A percentile compares a stretch with the other conserved stretches of the same genome.
These are phyloP conservation scores for Protodeltote pygarga DNA, from an alignment of 2,888 invertebrate species.

Conservation along the genomic window DNA sequence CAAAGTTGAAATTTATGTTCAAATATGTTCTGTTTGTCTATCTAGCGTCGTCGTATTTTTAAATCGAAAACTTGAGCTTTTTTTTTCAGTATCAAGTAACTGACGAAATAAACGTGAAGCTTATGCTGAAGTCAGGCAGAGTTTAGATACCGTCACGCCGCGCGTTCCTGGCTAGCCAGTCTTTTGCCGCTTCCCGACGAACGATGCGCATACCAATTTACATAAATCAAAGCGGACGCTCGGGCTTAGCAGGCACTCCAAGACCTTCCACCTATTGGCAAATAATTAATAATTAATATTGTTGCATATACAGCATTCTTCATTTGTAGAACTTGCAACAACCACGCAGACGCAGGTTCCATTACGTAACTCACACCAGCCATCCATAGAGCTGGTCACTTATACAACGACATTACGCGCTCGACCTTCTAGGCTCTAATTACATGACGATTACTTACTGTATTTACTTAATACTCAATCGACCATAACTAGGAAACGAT, in stretches of 20 bases:
- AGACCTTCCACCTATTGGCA: conserved; percentile 60
- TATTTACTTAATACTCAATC: conserved; percentile 42
- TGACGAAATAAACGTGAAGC: conserved; percentile 40
- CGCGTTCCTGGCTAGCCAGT: conserved; percentile 47
- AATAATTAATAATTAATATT: conserved; percentile 62
- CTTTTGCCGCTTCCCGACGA: conserved; percentile 53
- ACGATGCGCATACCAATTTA: conserved; percentile 65
- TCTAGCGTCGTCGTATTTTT: no score
- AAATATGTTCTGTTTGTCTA: no score
- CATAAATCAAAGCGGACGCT: conserved; percentile 69
- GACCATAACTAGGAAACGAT: conserved; percentile 52
- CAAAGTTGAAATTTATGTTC: no score
- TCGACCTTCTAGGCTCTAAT: conserved; percentile 40
- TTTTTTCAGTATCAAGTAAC: conserved; percentile 39
- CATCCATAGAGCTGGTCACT: conserved; percentile 31
- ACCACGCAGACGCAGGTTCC: conserved; percentile 3
- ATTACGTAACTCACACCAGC: conserved; percentile 31
- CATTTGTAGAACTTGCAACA: conserved; percentile 30
- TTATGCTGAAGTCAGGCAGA: conserved; percentile 23
- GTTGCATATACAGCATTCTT: conserved; percentile 33
- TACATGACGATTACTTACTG: conserved; percentile 30
- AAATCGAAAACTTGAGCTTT: no score
- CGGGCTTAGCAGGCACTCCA: conserved; percentile 51
- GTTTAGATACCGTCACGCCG: conserved; percentile 55
- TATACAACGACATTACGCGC: conserved; percentile 42